A percentile compares a stretch with the other conserved stretches of the same genome.
Evolutionary conservation across 2,113 vertebrate species (phyloP).

Genomic region (Rhombomys opimus): DNA sequence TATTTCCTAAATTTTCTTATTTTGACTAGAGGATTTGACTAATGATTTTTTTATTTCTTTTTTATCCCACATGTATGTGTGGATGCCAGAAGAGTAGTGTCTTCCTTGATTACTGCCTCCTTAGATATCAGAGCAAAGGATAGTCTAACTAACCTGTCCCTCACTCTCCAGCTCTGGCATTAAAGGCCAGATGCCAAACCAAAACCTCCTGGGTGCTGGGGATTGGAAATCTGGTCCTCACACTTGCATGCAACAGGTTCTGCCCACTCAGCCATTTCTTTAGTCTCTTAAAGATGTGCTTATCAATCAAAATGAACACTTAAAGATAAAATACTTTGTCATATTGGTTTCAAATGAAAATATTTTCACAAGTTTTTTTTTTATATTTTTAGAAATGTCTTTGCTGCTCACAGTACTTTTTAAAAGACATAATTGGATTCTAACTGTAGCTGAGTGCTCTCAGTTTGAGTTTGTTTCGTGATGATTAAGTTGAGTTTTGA

Average conservation of each 20-base stretch:
- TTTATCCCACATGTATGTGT: background rate
- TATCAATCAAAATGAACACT: conserved; percentile 55
- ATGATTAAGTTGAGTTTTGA: conserved; percentile 59
- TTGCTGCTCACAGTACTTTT: background rate
- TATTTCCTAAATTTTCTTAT: background rate
- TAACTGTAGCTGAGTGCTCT: background rate
- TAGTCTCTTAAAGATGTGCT: conserved; percentile 20
- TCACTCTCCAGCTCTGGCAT: too few relatives aligned
- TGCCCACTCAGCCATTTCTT: background rate
- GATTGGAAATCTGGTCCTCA: too few relatives aligned
- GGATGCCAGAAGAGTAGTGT: background rate
- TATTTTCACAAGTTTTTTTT: conserved; percentile 35
- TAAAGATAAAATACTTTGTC: conserved; percentile 13
- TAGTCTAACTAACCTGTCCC: background rate
- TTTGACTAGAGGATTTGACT: background rate
- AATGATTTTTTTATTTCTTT: background rate
- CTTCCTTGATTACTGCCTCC: background rate
- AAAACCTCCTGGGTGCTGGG: too few relatives aligned
- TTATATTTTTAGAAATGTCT: background rate
- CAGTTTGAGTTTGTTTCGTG: conserved; percentile 29
- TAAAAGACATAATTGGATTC: background rate
- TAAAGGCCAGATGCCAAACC: background rate
- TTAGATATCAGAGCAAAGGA: background rate
- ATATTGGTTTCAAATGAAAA: conserved; percentile 36
- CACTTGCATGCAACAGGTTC: background rate